phyloP scores from a whole-genome alignment of 2,888 invertebrate species.

The Lagria hirta region DNA sequence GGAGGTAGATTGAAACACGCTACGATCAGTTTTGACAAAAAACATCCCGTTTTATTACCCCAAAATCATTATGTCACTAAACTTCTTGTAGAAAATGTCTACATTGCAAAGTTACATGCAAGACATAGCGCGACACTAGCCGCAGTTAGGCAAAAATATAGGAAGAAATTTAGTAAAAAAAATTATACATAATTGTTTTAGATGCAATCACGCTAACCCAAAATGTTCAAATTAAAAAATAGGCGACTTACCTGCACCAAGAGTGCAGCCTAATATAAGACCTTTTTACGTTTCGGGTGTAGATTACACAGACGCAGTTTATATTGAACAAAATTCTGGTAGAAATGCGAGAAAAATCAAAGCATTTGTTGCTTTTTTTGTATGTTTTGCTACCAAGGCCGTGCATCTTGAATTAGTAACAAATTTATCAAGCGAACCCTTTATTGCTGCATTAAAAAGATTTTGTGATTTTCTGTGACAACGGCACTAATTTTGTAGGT shows the following conservation, averaged over 20 bases:
- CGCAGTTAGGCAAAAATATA: slow-evolving; percentile 7
- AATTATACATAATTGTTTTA: slow-evolving; percentile 13
- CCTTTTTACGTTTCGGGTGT: slow-evolving; percentile 9
- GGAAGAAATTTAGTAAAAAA: too few relatives aligned
- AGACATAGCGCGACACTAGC: slow-evolving; percentile 7
- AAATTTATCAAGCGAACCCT: too few relatives aligned
- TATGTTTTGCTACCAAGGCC: too few relatives aligned
- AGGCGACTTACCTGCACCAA: slow-evolving; percentile 8
- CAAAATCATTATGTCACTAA: slow-evolving; percentile 5
- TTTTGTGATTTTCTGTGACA: too few relatives aligned
- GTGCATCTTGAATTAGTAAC: too few relatives aligned
- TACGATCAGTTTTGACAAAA: slow-evolving; percentile 2
- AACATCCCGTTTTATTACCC: slow-evolving; percentile 8
- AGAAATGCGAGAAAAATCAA: too few relatives aligned
- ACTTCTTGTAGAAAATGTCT: not conserved
- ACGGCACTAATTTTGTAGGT: too few relatives aligned
- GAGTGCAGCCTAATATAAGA: slow-evolving; percentile 8
- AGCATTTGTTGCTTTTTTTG: too few relatives aligned
- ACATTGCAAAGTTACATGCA: slow-evolving; percentile 3
- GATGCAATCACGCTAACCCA: slow-evolving; percentile 15
- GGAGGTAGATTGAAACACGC: slow-evolving; percentile 1
- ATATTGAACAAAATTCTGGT: too few relatives aligned
- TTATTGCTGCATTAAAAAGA: too few relatives aligned
- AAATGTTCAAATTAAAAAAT: slow-evolving; percentile 3
- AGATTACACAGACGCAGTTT: slow-evolving; percentile 8